Evolutionary conservation across 1,140 invertebrate species (phyloP), one percentile per base, ranked within the genome.

Genomic region (Mylabris phalerata): DNA sequence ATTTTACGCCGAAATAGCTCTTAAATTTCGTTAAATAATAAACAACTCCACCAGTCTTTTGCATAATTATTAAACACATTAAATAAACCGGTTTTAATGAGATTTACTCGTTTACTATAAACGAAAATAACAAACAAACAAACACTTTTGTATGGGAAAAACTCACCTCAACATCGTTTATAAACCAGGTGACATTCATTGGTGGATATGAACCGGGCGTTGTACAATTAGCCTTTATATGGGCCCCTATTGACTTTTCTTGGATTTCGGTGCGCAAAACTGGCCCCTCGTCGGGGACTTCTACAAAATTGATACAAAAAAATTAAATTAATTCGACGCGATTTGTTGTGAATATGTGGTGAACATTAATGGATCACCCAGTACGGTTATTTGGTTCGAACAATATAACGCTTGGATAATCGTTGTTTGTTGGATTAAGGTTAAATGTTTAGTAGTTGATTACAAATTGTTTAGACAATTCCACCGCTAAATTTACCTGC

Each of bases 111-210:
- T 41, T 13, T 32, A 51, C 40, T 54, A 54, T 59, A 38, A 24
- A 13, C 7, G 4, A 32, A 7, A 32, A 32, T 32, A 3, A 1
- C 32, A 32, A 4, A 32, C 27, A 32, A 32, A 32, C 32, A 32
- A 32, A 32, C 32, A 32, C 19, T 19, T 19, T 19, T 19, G 1
- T 19, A 19, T 19, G 19, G 7, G 7, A 32, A 32, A 7, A 7
- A 32, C 32, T 72, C 70, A 77, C 75, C 69, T 73, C 51, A 46
- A 67, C 60, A 46, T 73, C 75, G 60, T 77, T 77, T 43, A 77
- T 67, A 57, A 67, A 74, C 75, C 75, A 77, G 5, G 70, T 70
- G 24, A 77, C 62, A 48, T 74, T 75, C 54, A 74, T 71, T 2
- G 73, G 68, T 9, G 75, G 75, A 63, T 73, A 73, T n/a, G 72